A percentile compares a stretch with the other conserved stretches of the same genome.
phyloP scores from a whole-genome alignment of 2,113 vertebrate genomes.

The Neolamprologus cancellatus region DNA sequence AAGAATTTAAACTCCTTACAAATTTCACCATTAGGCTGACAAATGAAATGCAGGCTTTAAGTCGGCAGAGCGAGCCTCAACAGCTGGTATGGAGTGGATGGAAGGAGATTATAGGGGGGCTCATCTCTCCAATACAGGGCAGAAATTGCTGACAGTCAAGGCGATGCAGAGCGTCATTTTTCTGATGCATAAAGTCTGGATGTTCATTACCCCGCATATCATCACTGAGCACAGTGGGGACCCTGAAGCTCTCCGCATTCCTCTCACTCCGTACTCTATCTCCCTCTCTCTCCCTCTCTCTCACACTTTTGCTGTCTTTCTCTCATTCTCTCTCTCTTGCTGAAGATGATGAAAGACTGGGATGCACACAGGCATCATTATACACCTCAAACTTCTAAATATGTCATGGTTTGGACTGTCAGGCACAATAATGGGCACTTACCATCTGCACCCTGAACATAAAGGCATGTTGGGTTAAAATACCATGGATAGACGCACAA shows the following conservation, averaged over 20 bases:
- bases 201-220: conserved; percentile 67
- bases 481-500: neutral
- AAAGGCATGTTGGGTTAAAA: neutral
- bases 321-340: neutral
- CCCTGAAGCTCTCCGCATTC: conserved; percentile 28
- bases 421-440: conserved; percentile 20
- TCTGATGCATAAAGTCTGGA: conserved; percentile 55
- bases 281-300: neutral
- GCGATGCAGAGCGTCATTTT: conserved; percentile 42
- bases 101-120: conserved; percentile 56
- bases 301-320: neutral
- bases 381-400: conserved; percentile 33
- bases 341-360: conserved; percentile 29
- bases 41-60: conserved; percentile 62
- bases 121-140: conserved; percentile 30
- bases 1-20: conserved; percentile 62
- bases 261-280: neutral
- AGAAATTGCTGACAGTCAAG: conserved; percentile 57
- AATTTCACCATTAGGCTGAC: conserved; percentile 67
- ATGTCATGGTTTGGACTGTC: conserved; percentile 14
- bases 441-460: neutral
- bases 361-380: conserved; percentile 21
- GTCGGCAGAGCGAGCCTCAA: conserved; percentile 47
- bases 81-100: conserved; percentile 50
- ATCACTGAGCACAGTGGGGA: conserved; percentile 41